These are phyloP conservation scores for Parascotia fuliginaria DNA, from an alignment of 2,888 invertebrate species.

Conservation along the genomic window DNA sequence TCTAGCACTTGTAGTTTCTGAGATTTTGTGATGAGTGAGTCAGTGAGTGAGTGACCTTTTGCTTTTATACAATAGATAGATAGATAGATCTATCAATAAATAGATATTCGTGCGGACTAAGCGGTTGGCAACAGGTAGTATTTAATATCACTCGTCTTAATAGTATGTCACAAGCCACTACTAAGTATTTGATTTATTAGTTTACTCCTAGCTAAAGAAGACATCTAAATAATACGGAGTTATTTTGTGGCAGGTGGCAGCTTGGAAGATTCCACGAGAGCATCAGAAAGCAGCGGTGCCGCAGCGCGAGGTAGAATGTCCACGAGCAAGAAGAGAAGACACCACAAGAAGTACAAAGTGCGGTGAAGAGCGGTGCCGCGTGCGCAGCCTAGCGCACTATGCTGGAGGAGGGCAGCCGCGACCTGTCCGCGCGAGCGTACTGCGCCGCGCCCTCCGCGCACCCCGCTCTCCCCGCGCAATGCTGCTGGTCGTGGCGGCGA, in stretches of 20 bases:
- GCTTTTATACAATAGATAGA: too few species aligned
- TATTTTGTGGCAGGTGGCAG: conserved; percentile 3
- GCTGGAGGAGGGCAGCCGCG: conserved; percentile 52
- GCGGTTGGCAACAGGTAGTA: too few species aligned
- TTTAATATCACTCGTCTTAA: too few species aligned
- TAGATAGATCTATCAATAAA: too few species aligned
- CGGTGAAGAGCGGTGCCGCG: conserved; percentile 49
- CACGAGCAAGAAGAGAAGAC: conserved; percentile 55
- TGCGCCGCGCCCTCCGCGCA: conserved; percentile 14
- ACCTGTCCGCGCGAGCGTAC: conserved; percentile 23
- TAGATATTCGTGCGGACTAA: too few species aligned
- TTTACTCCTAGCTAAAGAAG: too few species aligned
- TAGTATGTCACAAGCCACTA: too few species aligned
- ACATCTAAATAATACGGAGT: not conserved
- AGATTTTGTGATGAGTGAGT: too few species aligned
- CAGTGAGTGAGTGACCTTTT: too few species aligned
- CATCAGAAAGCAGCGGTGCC: not conserved
- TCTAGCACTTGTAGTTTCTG: too few species aligned
- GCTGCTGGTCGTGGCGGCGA: conserved; percentile 55
- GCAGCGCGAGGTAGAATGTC: conserved; percentile 48
- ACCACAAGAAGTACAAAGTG: conserved; percentile 68
- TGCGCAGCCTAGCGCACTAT: conserved; percentile 37
- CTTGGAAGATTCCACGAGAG: not conserved
- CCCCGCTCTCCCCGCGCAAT: too few species aligned
- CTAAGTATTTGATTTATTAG: too few species aligned